These are phyloP conservation scores for Apoderus coryli DNA, from an alignment of 2,888 invertebrate genomes.

Conservation along the genomic window DNA sequence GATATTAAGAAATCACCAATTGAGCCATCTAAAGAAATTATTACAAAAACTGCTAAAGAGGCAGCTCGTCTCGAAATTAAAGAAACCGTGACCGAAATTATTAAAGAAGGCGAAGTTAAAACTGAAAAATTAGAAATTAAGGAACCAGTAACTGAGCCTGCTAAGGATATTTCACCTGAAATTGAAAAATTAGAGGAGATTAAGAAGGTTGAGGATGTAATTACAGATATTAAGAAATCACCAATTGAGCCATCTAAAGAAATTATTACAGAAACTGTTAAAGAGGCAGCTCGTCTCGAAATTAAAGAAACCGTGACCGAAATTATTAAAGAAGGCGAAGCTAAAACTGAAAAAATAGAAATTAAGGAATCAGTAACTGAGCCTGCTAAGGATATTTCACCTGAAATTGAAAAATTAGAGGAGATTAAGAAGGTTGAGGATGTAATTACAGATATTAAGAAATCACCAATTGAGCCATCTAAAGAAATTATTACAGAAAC, in stretches of 20 bases:
- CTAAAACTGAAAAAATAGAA: slow-evolving; percentile 1
- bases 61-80: background rate
- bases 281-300: background rate
- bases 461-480: background rate
- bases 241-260: background rate
- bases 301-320: slow-evolving; percentile 2
- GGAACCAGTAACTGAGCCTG: background rate
- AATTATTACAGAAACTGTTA: background rate
- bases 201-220: background rate
- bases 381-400: background rate
- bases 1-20: background rate
- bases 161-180: background rate
- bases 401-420: background rate
- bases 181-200: background rate
- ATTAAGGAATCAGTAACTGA: background rate
- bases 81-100: background rate
- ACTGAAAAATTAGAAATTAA: slow-evolving; percentile 2
- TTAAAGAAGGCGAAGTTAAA: background rate
- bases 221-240: background rate
- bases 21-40: background rate
- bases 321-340: background rate
- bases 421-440: background rate
- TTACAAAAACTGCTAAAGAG: slow-evolving; percentile 1
- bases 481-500: background rate
- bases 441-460: background rate